Evolutionary conservation across 2,888 invertebrate genomes (phyloP), one percentile per base, ranked within the genome.

Genomic region (Plusia festucae): DNA sequence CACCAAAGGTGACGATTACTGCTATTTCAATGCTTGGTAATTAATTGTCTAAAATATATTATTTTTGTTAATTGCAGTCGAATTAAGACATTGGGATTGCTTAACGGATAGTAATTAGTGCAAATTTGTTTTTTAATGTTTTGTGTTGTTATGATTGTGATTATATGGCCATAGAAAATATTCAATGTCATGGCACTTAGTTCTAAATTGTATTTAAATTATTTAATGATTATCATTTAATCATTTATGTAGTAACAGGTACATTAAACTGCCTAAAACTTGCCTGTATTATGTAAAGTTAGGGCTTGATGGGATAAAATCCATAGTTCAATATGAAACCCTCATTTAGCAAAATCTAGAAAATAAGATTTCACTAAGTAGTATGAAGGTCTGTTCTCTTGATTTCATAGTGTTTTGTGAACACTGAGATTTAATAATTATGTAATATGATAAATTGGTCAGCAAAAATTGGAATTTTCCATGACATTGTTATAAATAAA

Each of bases 401-500:
- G 44, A 83, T 82, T 84, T 82, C 65, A 78, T 83, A 70, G 70
- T 62, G 65, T 83, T 82, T 76, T 80, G 83, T 82, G 79, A 76
- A 82, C 82, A 79, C 75, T 74, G 73, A 79, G 68, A 82, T 76
- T 68, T 76, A 73, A 59, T 73, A 73, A 78, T n/a, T n/a, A n/a
- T n/a, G n/a, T n/a, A n/a, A n/a, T 74, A 40, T n/a, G n/a, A 67
- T 83, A 80, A 85, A 83, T 80, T 82, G 86, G 81, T 86, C 81
- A 81, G 69, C 78, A 60, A 82, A 79, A 84, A 87, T 88, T 90
- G 84, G 85, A 87, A 72, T 87, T 85, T 85, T 88, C 93, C 93
- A 93, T 94, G 93, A 93, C 93, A 94, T 93, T 93, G 93, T 92
- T 90, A 90, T 81, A 81, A 87, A 74, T 75, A 75, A 73, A 71